Evolutionary conservation across 2,797 vertebrate genomes (phyloP).

Genomic region (Hapalemur alaotrensis): DNA sequence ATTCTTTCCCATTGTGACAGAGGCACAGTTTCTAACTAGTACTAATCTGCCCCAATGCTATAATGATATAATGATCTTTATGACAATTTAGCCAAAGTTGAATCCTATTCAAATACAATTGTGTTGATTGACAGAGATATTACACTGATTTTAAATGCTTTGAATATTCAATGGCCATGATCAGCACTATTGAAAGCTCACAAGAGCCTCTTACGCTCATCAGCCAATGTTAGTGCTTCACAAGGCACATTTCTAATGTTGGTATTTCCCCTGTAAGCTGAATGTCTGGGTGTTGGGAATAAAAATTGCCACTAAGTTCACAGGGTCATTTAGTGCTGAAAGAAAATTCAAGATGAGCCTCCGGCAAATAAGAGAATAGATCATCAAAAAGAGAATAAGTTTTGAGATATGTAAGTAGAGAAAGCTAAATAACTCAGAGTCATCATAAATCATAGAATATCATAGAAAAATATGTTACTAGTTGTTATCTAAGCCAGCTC

Average conservation of each 20-base stretch:
- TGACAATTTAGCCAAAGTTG: neutral
- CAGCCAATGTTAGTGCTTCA: neutral
- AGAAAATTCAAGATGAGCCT: slow-evolving; percentile 7
- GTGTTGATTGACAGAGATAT: neutral
- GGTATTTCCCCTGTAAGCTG: neutral
- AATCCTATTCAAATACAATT: neutral
- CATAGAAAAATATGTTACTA: neutral
- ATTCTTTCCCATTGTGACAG: neutral
- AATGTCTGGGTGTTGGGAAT: neutral
- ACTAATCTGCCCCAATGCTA: neutral
- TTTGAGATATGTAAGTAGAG: neutral
- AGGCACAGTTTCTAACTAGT: neutral
- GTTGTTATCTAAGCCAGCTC: neutral
- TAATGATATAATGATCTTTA: neutral
- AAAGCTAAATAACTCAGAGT: neutral
- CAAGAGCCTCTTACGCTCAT: neutral
- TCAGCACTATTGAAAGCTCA: neutral
- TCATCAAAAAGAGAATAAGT: neutral
- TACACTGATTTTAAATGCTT: neutral
- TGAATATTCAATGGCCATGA: neutral
- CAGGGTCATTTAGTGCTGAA: neutral
- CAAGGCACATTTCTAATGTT: neutral
- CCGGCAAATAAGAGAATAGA: neutral
- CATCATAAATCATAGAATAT: neutral
- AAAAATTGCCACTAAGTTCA: neutral